Conservation (phyloP, 2,113 vertebrate species). For the Andinoacara biseriatus region DNA sequence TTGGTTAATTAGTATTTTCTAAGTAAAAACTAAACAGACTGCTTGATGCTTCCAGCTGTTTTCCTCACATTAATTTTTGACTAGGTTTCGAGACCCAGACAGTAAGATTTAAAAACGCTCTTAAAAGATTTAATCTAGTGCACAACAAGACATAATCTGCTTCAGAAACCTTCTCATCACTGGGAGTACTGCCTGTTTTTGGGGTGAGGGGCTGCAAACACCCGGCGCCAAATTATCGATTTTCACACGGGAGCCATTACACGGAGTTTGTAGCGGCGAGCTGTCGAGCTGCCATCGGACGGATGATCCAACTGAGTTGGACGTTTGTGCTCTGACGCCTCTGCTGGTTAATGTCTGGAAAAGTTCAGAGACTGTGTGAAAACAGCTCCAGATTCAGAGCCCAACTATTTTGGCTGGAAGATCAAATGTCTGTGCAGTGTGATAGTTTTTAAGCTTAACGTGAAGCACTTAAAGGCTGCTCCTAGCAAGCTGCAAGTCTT, state of each 20-base stretch:
- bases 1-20: too few species aligned
- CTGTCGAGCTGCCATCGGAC: neutral
- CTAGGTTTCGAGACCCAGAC: too few species aligned
- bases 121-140: neutral
- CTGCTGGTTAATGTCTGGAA: neutral
- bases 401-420: neutral
- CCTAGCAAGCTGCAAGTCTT: neutral
- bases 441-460: neutral
- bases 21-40: too few species aligned
- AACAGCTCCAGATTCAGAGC: rapidly evolving
- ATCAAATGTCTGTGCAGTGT: neutral
- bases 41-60: neutral
- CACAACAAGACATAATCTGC: neutral
- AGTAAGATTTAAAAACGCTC: neutral
- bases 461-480: neutral
- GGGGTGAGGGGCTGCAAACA: too few species aligned
- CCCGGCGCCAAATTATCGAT: too few species aligned
- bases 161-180: neutral
- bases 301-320: neutral
- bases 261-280: neutral
- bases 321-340: neutral
- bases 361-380: neutral
- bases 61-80: too few species aligned
- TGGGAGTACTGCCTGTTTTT: neutral
- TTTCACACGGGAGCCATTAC: too few species aligned